Conservation (phyloP, 2,888 invertebrate species). For the Heliconius aoede region DNA sequence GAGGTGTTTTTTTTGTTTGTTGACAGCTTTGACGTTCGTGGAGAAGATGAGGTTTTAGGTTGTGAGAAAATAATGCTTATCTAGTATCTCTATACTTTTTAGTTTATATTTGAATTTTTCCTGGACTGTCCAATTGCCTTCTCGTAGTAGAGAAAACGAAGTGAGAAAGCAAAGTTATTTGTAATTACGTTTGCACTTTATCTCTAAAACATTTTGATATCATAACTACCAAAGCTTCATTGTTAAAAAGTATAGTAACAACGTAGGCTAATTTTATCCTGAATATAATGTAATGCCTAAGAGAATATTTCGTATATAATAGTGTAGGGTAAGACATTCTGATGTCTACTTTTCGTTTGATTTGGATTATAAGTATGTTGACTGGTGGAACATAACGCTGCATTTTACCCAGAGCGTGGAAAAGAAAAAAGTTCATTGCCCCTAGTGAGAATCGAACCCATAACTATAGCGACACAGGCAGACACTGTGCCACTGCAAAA, state of each 20-base stretch:
- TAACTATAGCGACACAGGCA: neutral
- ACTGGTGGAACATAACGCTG: too few species aligned
- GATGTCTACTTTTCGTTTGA: too few species aligned
- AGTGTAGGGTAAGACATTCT: too few species aligned
- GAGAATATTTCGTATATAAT: too few species aligned
- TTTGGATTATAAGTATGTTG: too few species aligned
- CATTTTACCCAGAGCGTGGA: neutral
- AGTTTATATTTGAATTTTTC: neutral
- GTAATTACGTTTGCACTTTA: too few species aligned
- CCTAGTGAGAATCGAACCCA: neutral
- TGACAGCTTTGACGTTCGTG: neutral
- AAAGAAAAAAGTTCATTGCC: neutral
- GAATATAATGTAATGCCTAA: neutral
- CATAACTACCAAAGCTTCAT: too few species aligned
- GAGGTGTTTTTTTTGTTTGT: conserved; percentile 11
- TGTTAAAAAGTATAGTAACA: too few species aligned
- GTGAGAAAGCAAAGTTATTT: neutral
- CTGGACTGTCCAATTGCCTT: neutral
- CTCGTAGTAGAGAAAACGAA: neutral
- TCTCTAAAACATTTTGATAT: too few species aligned
- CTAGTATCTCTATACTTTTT: too few species aligned
- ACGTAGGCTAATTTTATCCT: neutral
- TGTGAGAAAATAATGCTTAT: neutral
- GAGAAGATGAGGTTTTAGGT: neutral
- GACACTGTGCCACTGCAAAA: neutral